Evolutionary conservation across 2,113 vertebrate genomes (phyloP).

Genomic region (Ageneiosus marmoratus): DNA sequence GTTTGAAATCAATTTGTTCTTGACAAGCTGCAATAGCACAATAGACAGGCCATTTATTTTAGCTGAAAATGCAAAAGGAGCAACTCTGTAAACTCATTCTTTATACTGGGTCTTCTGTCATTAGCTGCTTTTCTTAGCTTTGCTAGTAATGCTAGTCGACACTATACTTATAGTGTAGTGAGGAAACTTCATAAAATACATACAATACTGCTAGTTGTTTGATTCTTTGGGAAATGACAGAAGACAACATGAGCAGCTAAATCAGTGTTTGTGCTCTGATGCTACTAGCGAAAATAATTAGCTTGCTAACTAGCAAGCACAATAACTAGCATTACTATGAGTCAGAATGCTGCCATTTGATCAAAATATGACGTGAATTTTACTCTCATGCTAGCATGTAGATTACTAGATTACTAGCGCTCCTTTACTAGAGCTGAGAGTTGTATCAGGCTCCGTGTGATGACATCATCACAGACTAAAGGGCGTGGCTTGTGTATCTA

Average conservation of each 20-base stretch:
- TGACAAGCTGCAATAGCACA: constrained; percentile 15
- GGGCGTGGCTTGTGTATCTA: background rate
- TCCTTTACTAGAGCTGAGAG: background rate
- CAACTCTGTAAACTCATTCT: constrained; percentile 18
- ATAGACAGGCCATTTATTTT: constrained; percentile 25
- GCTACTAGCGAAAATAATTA: too few species aligned
- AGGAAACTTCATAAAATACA: background rate
- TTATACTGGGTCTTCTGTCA: background rate
- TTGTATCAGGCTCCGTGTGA: background rate
- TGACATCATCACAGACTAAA: background rate
- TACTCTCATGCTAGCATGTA: background rate
- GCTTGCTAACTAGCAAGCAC: background rate
- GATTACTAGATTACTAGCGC: background rate
- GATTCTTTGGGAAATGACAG: background rate
- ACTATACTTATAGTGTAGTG: background rate
- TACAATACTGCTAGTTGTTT: background rate
- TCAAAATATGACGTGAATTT: background rate
- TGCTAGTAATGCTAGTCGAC: background rate
- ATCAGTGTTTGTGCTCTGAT: background rate
- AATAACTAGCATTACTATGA: background rate
- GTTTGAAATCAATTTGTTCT: constrained; percentile 20
- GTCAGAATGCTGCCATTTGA: too few species aligned
- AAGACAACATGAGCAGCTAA: background rate
- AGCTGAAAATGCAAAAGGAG: constrained; percentile 10
- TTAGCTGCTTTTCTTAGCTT: background rate